Evolutionary conservation across 2,888 invertebrate genomes (phyloP).

Genomic region (Beris chalybata): DNA sequence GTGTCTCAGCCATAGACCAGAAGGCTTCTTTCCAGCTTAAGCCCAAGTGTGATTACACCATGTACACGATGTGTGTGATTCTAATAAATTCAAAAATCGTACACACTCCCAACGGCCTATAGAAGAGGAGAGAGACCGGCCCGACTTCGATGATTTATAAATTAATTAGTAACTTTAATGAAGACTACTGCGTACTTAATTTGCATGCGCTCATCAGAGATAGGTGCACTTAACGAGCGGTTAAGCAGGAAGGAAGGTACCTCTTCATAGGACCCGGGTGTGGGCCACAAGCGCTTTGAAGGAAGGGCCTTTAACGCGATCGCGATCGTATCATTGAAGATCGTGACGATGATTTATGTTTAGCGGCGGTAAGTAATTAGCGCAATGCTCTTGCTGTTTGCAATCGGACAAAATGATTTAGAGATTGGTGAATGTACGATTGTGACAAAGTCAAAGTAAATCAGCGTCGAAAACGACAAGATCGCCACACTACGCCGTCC

Average conservation of each 20-base stretch:
- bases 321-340: background rate
- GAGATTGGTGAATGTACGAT: background rate
- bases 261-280: too few relatives aligned
- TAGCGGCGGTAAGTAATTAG: conserved; percentile 22
- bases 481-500: too few relatives aligned
- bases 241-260: conserved; percentile 1
- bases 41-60: background rate
- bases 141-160: conserved; percentile 41
- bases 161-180: conserved; percentile 44
- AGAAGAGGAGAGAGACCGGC: background rate
- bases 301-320: too few relatives aligned
- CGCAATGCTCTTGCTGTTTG: conserved; percentile 21
- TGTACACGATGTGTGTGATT: background rate
- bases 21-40: background rate
- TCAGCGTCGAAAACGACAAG: conserved; percentile 4
- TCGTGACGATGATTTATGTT: conserved; percentile 26
- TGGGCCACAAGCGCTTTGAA: too few relatives aligned
- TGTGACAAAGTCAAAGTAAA: conserved; percentile 9
- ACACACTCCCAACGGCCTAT: background rate
- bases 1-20: background rate
- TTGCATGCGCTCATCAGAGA: background rate
- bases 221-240: background rate
- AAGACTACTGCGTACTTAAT: conserved; percentile 30
- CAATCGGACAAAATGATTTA: conserved; percentile 17
- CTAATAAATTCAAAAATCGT: conserved; percentile 6